A percentile compares a stretch with the other conserved stretches of the same genome.
phyloP scores from a whole-genome alignment of 53 echinoderm and acorn worm species.

The Patiria pectinifera region DNA sequence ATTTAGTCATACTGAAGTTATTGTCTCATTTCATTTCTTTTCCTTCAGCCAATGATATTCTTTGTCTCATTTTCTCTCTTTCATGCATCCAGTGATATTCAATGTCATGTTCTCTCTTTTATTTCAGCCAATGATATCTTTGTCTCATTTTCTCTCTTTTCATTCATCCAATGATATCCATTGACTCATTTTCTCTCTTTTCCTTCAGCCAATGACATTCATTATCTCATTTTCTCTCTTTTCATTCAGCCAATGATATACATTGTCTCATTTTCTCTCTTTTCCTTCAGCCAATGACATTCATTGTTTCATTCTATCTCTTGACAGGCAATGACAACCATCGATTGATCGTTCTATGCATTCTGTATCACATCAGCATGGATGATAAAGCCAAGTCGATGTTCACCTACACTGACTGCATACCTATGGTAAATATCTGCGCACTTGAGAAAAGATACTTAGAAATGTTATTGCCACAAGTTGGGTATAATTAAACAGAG shows the following conservation, averaged over 20 bases:
- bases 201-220: not conserved
- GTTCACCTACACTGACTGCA: constrained; percentile 99
- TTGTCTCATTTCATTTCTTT: not conserved
- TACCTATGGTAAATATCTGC: constrained; percentile 83
- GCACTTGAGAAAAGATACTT: not conserved
- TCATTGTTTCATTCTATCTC: not conserved
- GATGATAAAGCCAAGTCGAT: constrained; percentile 99
- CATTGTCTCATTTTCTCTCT: not conserved
- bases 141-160: not conserved
- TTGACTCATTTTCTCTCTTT: not conserved
- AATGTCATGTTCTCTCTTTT: not conserved
- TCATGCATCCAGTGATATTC: not conserved
- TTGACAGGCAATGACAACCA: constrained; percentile 94
- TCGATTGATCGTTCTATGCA: constrained; percentile 83
- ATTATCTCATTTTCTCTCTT: not conserved
- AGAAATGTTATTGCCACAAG: too few relatives aligned
- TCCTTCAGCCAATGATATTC: not conserved
- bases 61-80: not conserved
- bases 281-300: not conserved
- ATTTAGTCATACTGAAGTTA: not conserved
- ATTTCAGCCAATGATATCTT: not conserved
- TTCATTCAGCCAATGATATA: not conserved
- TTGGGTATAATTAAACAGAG: not conserved
- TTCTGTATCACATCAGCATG: constrained; percentile 96
- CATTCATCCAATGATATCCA: not conserved